Conservation (phyloP, 2,797 vertebrate species). For the Helarctos malayanus region DNA sequence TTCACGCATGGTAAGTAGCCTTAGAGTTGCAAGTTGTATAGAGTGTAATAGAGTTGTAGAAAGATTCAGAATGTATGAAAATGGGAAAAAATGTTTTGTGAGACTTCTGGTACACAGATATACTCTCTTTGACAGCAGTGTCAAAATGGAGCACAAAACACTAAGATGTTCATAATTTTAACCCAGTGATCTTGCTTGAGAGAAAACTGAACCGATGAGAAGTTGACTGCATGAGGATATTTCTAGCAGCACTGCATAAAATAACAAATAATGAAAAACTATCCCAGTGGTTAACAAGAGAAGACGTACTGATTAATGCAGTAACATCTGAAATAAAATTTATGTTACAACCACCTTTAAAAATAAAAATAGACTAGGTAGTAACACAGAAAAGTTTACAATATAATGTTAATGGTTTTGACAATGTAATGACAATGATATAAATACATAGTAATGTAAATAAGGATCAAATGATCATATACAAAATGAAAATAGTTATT, state of each 20-base stretch:
- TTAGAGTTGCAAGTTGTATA: not conserved
- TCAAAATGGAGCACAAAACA: constrained; percentile 56
- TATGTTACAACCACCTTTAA: constrained; percentile 13
- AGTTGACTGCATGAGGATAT: not conserved
- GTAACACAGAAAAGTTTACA: constrained; percentile 47
- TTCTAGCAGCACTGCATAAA: not conserved
- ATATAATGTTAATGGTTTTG: not conserved
- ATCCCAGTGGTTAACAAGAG: not conserved
- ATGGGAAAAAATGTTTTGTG: not conserved
- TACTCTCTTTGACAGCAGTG: not conserved
- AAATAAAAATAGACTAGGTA: constrained; percentile 57
- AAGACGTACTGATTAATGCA: not conserved
- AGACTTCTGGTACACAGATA: not conserved
- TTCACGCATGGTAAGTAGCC: not conserved
- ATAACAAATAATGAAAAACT: not conserved
- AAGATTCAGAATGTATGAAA: constrained; percentile 9
- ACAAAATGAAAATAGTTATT: constrained; percentile 55
- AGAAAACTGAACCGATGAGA: not conserved
- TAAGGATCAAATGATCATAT: constrained; percentile 4
- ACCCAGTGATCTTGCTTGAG: not conserved
- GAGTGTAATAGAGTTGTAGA: not conserved
- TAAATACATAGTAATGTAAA: constrained; percentile 23
- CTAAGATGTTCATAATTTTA: constrained; percentile 39
- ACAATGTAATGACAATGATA: constrained; percentile 50
- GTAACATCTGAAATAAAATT: constrained; percentile 54